Percentiles rank a stretch among this genome's conserved stretches.
phyloP scores from a whole-genome alignment of 2,113 vertebrate species.

The Ammodytes dubius region DNA sequence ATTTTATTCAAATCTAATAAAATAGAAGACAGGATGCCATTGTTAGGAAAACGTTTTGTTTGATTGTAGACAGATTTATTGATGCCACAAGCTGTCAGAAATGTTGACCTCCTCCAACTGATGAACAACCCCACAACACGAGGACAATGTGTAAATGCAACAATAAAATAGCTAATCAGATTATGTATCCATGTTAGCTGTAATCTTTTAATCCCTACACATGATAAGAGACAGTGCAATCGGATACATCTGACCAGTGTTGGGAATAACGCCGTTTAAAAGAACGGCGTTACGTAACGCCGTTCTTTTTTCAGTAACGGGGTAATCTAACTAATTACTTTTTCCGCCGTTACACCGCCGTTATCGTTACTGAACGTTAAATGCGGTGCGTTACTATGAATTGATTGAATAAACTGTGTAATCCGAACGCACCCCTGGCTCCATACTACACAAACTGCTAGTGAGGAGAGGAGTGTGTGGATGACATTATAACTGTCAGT shows the following conservation, averaged over 20 bases:
- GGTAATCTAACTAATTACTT: no score
- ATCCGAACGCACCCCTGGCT: no score
- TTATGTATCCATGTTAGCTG: slow-evolving; percentile 54
- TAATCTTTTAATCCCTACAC: slow-evolving; percentile 75
- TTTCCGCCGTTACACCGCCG: no score
- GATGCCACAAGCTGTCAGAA: not conserved
- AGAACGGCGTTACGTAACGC: no score
- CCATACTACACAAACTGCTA: no score
- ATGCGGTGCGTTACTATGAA: no score
- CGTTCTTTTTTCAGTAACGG: no score
- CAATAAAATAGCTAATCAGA: slow-evolving; percentile 66
- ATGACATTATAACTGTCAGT: no score
- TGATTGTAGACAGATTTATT: not conserved
- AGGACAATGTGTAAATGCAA: slow-evolving; percentile 37
- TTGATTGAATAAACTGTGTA: no score
- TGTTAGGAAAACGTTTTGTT: not conserved
- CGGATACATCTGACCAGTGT: slow-evolving; percentile 63
- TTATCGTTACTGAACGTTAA: no score
- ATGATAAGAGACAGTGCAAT: slow-evolving; percentile 55
- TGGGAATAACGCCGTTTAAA: no score
- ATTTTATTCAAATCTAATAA: not conserved
- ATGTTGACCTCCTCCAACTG: not conserved
- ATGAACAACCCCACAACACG: slow-evolving; percentile 3
- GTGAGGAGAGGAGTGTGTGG: no score
- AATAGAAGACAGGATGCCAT: not conserved